Evolutionary conservation across 92 coral and sea anemone species (phyloP).

Genomic region (Porites rus): DNA sequence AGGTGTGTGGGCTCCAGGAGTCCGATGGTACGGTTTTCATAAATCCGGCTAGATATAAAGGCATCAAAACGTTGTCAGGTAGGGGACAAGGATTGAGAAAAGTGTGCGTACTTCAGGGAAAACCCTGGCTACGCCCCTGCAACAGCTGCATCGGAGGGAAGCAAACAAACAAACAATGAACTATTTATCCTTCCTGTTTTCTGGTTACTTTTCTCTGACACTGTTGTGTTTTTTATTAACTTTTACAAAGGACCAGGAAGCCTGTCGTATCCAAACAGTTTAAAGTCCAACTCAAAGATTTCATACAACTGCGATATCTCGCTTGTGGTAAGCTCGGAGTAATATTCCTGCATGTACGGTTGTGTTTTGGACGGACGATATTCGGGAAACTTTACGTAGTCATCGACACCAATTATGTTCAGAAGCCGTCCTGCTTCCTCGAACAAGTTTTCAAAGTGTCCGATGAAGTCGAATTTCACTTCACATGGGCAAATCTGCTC

Average conservation of each 20-base stretch:
- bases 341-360: slow-evolving; percentile 25
- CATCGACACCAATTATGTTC: slow-evolving; percentile 24
- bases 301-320: slow-evolving; percentile 29
- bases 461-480: slow-evolving; percentile 57
- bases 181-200: too few species aligned
- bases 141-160: too few species aligned
- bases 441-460: slow-evolving; percentile 49
- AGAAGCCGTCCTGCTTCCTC: slow-evolving; percentile 43
- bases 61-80: too few species aligned
- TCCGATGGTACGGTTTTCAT: too few species aligned
- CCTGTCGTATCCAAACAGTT: slow-evolving; percentile 52
- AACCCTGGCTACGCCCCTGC: too few species aligned
- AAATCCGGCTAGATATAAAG: too few species aligned
- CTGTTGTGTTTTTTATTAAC: not conserved
- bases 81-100: too few species aligned
- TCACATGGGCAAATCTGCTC: slow-evolving; percentile 64
- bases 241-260: slow-evolving; percentile 21
- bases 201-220: not conserved
- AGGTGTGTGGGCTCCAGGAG: too few species aligned
- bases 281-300: slow-evolving; percentile 52
- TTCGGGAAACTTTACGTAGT: slow-evolving; percentile 38
- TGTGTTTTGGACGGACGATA: slow-evolving; percentile 42
- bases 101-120: too few species aligned
- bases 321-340: slow-evolving; percentile 37
- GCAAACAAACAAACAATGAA: too few species aligned